These are phyloP conservation scores for Brachionus sp. DNA, from an alignment of 1,140 invertebrate genomes.

Conservation along the genomic window DNA sequence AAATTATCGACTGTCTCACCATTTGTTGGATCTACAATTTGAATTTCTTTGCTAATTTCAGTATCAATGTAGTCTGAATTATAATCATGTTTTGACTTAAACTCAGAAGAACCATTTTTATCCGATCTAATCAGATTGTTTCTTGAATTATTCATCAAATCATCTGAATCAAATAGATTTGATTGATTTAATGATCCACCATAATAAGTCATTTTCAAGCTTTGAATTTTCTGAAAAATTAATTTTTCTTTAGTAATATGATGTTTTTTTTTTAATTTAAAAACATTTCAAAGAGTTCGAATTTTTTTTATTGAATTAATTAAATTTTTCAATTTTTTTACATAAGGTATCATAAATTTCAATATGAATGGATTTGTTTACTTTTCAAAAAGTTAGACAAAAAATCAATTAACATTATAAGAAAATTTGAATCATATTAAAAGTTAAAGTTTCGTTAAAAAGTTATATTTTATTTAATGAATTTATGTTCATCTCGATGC, in stretches of 20 bases:
- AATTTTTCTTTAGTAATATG: neutral
- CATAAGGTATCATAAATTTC: neutral
- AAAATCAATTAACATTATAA: neutral
- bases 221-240: neutral
- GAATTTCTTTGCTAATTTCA: neutral
- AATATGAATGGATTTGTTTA: neutral
- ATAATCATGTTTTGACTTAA: neutral
- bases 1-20: neutral
- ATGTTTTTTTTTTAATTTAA: neutral
- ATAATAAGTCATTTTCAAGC: neutral
- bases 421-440: too few relatives aligned
- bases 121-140: neutral
- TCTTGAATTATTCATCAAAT: neutral
- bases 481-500: too few relatives aligned
- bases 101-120: neutral
- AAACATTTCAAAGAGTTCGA: neutral
- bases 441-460: too few relatives aligned
- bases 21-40: slow-evolving; percentile 1
- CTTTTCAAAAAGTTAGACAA: neutral
- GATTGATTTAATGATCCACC: neutral
- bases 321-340: neutral
- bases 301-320: neutral
- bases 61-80: neutral
- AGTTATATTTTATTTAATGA: too few relatives aligned
- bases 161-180: neutral